Base-by-base conservation (phyloP, 1,140 invertebrate genomes). In the Ruditapes philippinarum region DNA sequence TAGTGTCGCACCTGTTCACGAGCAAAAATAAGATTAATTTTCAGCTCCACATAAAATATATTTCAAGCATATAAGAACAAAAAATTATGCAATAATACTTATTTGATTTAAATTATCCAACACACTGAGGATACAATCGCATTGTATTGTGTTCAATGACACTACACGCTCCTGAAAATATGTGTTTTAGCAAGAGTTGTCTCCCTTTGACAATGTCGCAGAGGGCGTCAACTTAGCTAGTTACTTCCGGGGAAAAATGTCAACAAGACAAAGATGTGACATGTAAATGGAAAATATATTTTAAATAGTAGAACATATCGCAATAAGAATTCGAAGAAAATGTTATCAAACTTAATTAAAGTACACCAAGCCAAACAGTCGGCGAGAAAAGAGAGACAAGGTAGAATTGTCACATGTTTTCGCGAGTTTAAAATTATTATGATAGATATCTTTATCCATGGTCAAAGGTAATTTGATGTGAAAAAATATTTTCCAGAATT, bases 271-370 rank as follows among this genome's bases (percentile, higher is more conserved):
- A 62, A 45, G 28, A 28, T 62, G 22, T 62, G 22, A 62, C 57
- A 7, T 62, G 25, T 62, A 62, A 57, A 28, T n/a, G n/a, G n/a
- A 28, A 25, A 62, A 57, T 9, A n/a, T n/a, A n/a, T n/a, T n/a
- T n/a, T n/a, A n/a, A n/a, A n/a, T n/a, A n/a, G n/a, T n/a, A n/a
- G n/a, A n/a, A n/a, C n/a, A n/a, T n/a, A n/a, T n/a, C n/a, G n/a
- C n/a, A n/a, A n/a, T n/a, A n/a, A n/a, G n/a, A n/a, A n/a, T n/a
- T n/a, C n/a, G n/a, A n/a, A n/a, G 28, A 87, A 89, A 49, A 99
- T 99, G 98, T 96, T 99, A 85, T 98, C 98, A 38, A 97, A 97
- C 73, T 97, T 98, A 94, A 97, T 98, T 11, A 99, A 98, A 96
- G 98, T 99, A 89, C 98, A 99, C 95, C 98, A 98, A 93, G 96